A percentile compares a stretch with the other conserved stretches of the same genome.
Evolutionary conservation across 2,113 vertebrate genomes (phyloP).

Genomic region (Nerophis ophidion): DNA sequence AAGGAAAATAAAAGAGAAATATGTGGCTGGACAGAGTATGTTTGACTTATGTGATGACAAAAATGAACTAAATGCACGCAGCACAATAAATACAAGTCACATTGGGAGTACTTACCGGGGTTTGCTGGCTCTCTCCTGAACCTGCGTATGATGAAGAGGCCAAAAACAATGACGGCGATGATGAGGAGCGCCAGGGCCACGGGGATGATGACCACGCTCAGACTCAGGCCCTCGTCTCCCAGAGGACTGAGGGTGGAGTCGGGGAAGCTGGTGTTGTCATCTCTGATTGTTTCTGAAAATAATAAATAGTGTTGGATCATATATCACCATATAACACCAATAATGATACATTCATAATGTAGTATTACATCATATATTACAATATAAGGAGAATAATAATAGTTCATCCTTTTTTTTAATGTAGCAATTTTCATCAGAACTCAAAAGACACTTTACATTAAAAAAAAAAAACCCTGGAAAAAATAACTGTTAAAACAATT

Average conservation of each 20-base stretch:
- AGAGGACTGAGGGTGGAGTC: background rate
- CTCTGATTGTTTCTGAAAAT: background rate
- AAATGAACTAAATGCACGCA: background rate
- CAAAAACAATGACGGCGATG: constrained; percentile 27
- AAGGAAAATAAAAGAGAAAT: no score
- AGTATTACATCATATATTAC: background rate
- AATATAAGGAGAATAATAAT: background rate
- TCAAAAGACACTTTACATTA: no score
- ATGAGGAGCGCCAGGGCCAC: constrained; percentile 43
- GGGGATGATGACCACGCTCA: constrained; percentile 43
- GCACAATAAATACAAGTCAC: background rate
- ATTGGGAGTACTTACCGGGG: constrained; percentile 32
- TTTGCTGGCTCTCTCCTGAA: constrained; percentile 20
- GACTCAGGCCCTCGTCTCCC: accelerated
- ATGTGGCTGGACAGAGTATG: background rate
- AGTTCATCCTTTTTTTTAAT: no score
- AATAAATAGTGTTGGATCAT: background rate
- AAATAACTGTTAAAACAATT: no score
- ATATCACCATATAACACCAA: no score
- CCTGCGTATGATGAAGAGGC: constrained; percentile 35
- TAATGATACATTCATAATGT: background rate
- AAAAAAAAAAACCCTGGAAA: no score
- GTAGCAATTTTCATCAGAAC: no score
- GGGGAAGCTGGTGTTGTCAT: background rate
- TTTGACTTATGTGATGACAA: background rate